phyloP scores from a whole-genome alignment of 2,797 vertebrate genomes.

The Rhinichthys osculus region DNA sequence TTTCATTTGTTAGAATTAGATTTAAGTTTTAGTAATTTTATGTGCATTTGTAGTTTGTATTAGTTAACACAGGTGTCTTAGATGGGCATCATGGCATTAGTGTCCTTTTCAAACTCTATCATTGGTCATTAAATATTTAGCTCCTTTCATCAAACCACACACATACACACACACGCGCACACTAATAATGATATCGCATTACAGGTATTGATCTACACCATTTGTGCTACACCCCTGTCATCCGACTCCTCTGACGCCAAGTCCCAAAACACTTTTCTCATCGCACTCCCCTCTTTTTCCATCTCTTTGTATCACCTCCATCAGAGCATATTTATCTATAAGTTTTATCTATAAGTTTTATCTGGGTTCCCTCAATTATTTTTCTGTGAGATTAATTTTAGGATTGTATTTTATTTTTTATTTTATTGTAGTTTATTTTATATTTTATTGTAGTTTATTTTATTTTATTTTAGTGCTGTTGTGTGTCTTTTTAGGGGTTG shows the following conservation, averaged over 20 bases:
- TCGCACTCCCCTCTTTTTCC: neutral
- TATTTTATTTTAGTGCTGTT: neutral
- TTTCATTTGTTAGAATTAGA: neutral
- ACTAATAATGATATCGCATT: slow-evolving; percentile 64
- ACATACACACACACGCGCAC: slow-evolving; percentile 30
- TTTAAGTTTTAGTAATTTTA: neutral
- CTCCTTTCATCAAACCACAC: slow-evolving; percentile 43
- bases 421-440: neutral
- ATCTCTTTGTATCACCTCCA: neutral
- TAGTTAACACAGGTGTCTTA: neutral
- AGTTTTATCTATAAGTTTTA: neutral
- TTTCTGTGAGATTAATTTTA: neutral
- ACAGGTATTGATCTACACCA: slow-evolving; percentile 62
- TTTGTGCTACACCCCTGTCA: slow-evolving; percentile 50
- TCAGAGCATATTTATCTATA: neutral
- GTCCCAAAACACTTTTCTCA: slow-evolving; percentile 42
- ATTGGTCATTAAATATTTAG: slow-evolving; percentile 53
- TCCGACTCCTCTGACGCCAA: slow-evolving; percentile 39
- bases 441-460: neutral
- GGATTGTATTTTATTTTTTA: neutral
- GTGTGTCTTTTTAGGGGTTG: neutral
- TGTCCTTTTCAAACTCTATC: slow-evolving; percentile 19
- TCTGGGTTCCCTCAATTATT: neutral
- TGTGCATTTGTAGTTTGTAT: neutral
- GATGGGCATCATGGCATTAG: slow-evolving; percentile 31